Percentiles rank a stretch among this genome's conserved stretches.
Conservation (phyloP, 2,888 invertebrate species). For the Mimachlamys varia region DNA sequence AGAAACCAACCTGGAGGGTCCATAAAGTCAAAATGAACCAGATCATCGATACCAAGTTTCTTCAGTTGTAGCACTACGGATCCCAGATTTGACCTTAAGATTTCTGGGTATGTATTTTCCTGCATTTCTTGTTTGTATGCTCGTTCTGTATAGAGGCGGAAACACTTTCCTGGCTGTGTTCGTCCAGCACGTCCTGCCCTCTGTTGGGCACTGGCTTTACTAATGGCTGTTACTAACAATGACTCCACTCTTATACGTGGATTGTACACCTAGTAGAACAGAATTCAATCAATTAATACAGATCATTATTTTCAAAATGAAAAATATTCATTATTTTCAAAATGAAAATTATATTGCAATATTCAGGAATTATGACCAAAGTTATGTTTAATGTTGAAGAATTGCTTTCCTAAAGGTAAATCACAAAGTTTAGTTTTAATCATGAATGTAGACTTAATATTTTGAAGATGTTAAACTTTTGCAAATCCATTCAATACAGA, state of each 20-base stretch:
- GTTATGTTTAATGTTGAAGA: too few species aligned
- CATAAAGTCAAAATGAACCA: constrained; percentile 99
- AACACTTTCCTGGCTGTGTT: constrained; percentile 99
- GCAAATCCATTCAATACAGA: too few species aligned
- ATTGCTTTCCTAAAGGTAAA: too few species aligned
- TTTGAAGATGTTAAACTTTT: too few species aligned
- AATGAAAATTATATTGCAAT: too few species aligned
- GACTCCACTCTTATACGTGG: constrained; percentile 97
- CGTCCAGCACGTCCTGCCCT: constrained; percentile 98
- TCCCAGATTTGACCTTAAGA: constrained; percentile 95
- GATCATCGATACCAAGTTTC: constrained; percentile 98
- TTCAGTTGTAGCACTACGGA: constrained; percentile 99
- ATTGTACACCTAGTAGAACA: constrained; percentile 88
- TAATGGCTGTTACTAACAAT: constrained; percentile 97
- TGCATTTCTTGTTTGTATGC: constrained; percentile 98
- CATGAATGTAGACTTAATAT: too few species aligned
- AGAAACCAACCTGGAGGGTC: constrained; percentile 91
- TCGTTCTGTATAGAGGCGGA: constrained; percentile 90
- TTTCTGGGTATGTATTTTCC: constrained; percentile 98
- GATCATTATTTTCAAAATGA: not conserved
- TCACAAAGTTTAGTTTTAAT: too few species aligned
- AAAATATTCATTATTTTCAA: not conserved
- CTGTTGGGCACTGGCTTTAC: constrained; percentile 99
- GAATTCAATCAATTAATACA: not conserved
- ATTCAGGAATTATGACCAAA: too few species aligned